Evolutionary conservation across 2,797 vertebrate genomes (phyloP).

Genomic region (Silurus lanzhouensis): DNA sequence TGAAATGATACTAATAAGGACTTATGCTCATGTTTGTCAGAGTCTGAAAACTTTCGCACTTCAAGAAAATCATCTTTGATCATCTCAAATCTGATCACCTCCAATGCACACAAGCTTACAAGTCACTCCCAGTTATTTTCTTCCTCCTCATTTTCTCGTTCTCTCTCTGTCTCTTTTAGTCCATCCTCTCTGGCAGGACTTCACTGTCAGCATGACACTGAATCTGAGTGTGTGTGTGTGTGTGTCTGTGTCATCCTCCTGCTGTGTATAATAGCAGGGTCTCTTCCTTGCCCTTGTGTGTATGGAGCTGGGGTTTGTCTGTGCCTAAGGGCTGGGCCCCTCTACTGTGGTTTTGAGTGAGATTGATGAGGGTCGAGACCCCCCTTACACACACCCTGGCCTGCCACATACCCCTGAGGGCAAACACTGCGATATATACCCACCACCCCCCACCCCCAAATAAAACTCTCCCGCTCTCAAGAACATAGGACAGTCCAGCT

Average conservation of each 20-base stretch:
- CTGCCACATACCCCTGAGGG: conserved; percentile 61
- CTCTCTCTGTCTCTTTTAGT: conserved; percentile 24
- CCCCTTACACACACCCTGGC: conserved; percentile 41
- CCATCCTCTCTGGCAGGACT: conserved; percentile 18
- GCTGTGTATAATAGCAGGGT: conserved; percentile 60
- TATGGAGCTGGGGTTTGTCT: conserved; percentile 51
- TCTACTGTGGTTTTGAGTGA: conserved; percentile 78
- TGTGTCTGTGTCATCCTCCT: conserved; percentile 52
- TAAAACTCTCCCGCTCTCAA: conserved; percentile 43
- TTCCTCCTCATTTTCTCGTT: background rate
- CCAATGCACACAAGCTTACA: conserved; percentile 2
- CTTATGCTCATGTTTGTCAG: conserved; percentile 33
- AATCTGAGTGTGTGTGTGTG: conserved; percentile 41
- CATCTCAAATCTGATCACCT: conserved; percentile 14
- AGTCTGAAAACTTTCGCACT: conserved; percentile 8
- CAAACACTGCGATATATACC: conserved; percentile 49
- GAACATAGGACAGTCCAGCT: conserved; percentile 55
- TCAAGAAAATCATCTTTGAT: conserved; percentile 14
- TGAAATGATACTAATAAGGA: conserved; percentile 33
- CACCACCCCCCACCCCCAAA: conserved; percentile 35
- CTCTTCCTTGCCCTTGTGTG: conserved; percentile 51
- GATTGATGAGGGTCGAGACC: conserved; percentile 78
- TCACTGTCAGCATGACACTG: conserved; percentile 36
- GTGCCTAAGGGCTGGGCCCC: conserved; percentile 63
- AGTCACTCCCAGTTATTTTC: conserved; percentile 12